phyloP scores from a whole-genome alignment of 2,113 vertebrate genomes.

The Prietella phreatophila region DNA sequence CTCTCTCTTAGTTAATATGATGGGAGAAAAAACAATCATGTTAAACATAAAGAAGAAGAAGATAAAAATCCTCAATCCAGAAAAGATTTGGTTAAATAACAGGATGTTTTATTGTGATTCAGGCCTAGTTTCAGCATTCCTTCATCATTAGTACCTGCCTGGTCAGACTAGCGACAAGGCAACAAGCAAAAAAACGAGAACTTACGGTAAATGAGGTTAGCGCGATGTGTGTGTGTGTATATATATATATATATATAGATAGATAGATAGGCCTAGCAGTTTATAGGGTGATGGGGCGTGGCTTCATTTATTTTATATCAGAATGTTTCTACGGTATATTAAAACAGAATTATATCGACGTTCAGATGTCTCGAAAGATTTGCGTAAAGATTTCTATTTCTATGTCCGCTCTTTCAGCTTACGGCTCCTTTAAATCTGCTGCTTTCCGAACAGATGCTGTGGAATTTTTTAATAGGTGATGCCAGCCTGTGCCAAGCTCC shows the following conservation, averaged over 20 bases:
- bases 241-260: too few species aligned
- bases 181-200: background rate
- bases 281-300: background rate
- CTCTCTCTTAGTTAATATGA: background rate
- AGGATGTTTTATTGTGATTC: background rate
- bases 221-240: background rate
- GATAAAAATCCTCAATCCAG: too few species aligned
- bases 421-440: slow-evolving; percentile 32
- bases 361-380: background rate
- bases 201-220: background rate
- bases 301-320: background rate
- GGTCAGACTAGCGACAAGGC: background rate
- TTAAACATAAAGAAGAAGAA: too few species aligned
- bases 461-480: slow-evolving; percentile 88
- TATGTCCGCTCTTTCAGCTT: background rate
- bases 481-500: slow-evolving; percentile 74
- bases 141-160: background rate
- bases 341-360: too few species aligned
- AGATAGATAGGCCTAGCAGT: background rate
- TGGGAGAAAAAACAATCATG: too few species aligned
- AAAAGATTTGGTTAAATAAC: background rate
- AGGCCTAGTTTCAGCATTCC: background rate
- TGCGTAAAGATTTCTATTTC: background rate
- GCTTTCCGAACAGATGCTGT: slow-evolving; percentile 83
- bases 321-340: background rate